Conservation (phyloP, 1,140 invertebrate species). For the Parapsyche elsis region DNA sequence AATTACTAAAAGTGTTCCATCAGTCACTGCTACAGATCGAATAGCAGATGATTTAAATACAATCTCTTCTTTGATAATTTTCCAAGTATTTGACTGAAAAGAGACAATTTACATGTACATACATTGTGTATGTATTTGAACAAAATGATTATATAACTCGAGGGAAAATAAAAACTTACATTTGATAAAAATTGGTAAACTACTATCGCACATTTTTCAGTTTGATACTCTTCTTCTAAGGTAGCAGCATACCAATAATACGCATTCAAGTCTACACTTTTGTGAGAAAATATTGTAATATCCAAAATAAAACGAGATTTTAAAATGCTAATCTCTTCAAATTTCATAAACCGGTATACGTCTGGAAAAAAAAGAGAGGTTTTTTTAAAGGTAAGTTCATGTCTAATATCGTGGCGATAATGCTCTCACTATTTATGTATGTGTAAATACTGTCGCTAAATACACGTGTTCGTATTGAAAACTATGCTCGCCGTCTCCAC, state of each 20-base stretch:
- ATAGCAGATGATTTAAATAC: slow-evolving; percentile 43
- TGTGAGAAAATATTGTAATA: slow-evolving; percentile 45
- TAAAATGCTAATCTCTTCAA: slow-evolving; percentile 38
- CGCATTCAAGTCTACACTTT: not conserved
- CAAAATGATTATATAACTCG: not conserved
- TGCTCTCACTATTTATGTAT: no score
- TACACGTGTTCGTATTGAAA: no score
- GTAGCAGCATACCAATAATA: slow-evolving; percentile 40
- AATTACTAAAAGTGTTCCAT: slow-evolving; percentile 56
- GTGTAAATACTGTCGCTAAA: no score
- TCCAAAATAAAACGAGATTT: slow-evolving; percentile 23
- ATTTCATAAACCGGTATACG: slow-evolving; percentile 35
- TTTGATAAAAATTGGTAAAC: slow-evolving; percentile 42
- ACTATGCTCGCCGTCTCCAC: no score
- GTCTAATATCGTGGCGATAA: no score
- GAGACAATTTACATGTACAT: not conserved
- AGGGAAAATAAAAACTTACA: no score
- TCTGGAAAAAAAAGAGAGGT: slow-evolving; percentile 39
- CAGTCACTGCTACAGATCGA: slow-evolving; percentile 14
- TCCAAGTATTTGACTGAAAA: slow-evolving; percentile 49
- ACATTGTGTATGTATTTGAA: not conserved
- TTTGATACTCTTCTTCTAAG: slow-evolving; percentile 40
- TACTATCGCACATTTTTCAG: slow-evolving; percentile 28
- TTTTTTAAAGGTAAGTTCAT: not conserved
- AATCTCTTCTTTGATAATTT: slow-evolving; percentile 22